phyloP scores from a whole-genome alignment of 2,113 vertebrate genomes.

The Merops nubicus region DNA sequence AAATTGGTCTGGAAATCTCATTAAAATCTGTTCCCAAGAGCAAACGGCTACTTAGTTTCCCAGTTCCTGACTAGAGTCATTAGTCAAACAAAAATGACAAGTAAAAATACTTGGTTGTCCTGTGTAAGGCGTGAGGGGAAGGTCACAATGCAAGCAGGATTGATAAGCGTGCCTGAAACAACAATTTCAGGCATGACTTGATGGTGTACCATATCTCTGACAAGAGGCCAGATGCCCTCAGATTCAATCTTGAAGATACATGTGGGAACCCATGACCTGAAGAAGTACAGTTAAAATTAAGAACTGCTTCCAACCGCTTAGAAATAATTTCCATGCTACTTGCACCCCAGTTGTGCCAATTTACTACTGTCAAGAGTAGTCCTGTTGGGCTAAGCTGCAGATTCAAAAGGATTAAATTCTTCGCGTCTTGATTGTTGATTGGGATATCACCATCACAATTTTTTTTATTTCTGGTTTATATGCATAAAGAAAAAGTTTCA shows the following conservation, averaged over 20 bases:
- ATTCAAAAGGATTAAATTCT: neutral
- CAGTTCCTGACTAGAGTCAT: neutral
- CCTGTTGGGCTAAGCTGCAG: neutral
- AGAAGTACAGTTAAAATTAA: neutral
- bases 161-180: neutral
- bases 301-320: neutral
- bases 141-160: neutral
- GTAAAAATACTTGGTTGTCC: neutral
- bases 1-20: neutral
- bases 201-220: neutral
- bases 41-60: neutral
- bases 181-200: neutral
- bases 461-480: neutral
- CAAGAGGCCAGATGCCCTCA: neutral
- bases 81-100: neutral
- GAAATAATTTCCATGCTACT: neutral
- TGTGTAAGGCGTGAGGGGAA: neutral
- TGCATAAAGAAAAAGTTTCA: neutral
- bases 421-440: neutral
- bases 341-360: neutral
- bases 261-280: neutral
- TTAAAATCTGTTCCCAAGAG: neutral
- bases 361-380: neutral
- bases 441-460: neutral
- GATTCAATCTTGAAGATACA: neutral